These are phyloP conservation scores for Cephus cinctus DNA, from an alignment of 1,140 invertebrate species.

Conservation along the genomic window DNA sequence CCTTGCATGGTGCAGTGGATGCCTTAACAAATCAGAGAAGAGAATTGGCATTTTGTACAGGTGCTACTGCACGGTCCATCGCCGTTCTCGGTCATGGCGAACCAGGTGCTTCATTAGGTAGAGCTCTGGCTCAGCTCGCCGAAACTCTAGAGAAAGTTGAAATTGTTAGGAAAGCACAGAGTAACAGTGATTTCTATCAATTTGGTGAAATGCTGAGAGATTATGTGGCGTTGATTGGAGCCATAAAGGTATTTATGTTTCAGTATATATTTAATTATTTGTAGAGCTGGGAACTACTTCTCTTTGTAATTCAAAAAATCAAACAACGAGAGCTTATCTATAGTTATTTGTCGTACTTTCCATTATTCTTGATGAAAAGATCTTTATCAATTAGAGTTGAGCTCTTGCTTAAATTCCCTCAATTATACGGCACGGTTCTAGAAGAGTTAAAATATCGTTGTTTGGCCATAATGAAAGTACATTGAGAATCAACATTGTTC, in stretches of 20 bases:
- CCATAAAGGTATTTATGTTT: slow-evolving; percentile 79
- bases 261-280: too few relatives aligned
- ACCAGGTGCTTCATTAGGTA: slow-evolving; percentile 89
- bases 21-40: slow-evolving; percentile 81
- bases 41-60: slow-evolving; percentile 80
- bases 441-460: neutral
- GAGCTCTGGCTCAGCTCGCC: slow-evolving; percentile 89
- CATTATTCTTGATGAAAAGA: too few relatives aligned
- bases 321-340: too few relatives aligned
- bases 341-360: too few relatives aligned
- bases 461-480: too few relatives aligned
- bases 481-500: too few relatives aligned
- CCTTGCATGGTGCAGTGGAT: slow-evolving; percentile 87
- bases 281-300: too few relatives aligned
- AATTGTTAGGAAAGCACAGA: slow-evolving; percentile 84
- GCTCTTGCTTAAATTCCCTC: too few relatives aligned
- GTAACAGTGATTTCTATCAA: slow-evolving; percentile 92
- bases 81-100: slow-evolving; percentile 94
- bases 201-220: slow-evolving; percentile 94
- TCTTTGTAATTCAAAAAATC: too few relatives aligned
- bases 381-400: too few relatives aligned
- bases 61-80: slow-evolving; percentile 81
- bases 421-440: slow-evolving; percentile 6
- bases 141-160: slow-evolving; percentile 83
- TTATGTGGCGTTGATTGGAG: slow-evolving; percentile 89